Percentiles rank a stretch among this genome's conserved stretches.
phyloP scores from a whole-genome alignment of 2,888 invertebrate genomes.

The Clostera curtula region DNA sequence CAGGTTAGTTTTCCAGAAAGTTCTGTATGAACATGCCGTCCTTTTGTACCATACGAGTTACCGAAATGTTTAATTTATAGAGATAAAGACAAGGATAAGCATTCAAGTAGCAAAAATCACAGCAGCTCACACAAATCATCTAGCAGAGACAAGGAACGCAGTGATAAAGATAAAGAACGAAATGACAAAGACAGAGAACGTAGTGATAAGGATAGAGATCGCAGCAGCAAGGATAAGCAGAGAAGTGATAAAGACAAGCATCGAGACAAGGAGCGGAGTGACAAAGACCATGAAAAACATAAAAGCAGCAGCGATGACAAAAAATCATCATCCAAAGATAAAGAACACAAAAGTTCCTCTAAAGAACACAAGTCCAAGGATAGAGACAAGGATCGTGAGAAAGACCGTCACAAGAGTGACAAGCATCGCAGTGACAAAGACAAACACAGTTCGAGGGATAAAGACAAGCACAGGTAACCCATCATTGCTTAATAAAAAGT shows the following conservation, averaged over 20 bases:
- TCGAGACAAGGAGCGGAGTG: conserved; percentile 44
- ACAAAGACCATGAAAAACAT: conserved; percentile 42
- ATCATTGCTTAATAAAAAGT: neutral
- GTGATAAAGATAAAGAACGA: conserved; percentile 37
- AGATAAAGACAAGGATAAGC: conserved; percentile 72
- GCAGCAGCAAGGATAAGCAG: conserved; percentile 47
- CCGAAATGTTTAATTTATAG: conserved; percentile 27
- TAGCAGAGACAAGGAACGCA: conserved; percentile 68
- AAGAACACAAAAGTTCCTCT: conserved; percentile 40
- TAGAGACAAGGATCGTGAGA: conserved; percentile 39
- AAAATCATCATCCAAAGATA: conserved; percentile 57
- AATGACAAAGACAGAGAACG: conserved; percentile 41
- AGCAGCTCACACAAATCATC: conserved; percentile 73
- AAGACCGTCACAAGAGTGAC: conserved; percentile 57
- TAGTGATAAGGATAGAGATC: conserved; percentile 38
- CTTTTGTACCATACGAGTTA: conserved; percentile 7
- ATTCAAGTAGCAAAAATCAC: conserved; percentile 71
- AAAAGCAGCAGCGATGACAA: conserved; percentile 41
- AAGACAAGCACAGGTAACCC: conserved; percentile 74
- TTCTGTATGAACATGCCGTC: conserved; percentile 25
- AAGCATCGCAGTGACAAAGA: conserved; percentile 60
- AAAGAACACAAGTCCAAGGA: conserved; percentile 69
- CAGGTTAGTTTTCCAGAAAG: conserved; percentile 64
- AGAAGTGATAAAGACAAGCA: conserved; percentile 61
- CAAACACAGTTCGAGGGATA: conserved; percentile 67